Percentiles rank a stretch among this genome's conserved stretches.
Conservation (phyloP, 2,113 vertebrate genomes). For the Brienomyrus brachyistius region DNA sequence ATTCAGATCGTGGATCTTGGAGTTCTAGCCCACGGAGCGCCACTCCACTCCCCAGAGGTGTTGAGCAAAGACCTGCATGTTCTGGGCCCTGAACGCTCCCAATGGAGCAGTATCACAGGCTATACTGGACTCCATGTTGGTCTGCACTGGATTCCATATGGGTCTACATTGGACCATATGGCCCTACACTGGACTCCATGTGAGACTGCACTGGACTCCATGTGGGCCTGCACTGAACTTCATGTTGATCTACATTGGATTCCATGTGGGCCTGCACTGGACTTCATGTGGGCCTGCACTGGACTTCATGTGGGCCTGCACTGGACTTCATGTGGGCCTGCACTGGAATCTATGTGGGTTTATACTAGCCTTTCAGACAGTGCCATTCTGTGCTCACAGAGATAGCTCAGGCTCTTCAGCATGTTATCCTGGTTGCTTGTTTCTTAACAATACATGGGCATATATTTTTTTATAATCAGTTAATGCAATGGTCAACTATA, state of each 20-base stretch:
- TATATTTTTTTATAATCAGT: background rate
- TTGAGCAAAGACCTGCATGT: background rate
- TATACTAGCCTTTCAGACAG: background rate
- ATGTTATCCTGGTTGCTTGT: background rate
- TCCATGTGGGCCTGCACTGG: background rate
- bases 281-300: background rate
- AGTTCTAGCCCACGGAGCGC: background rate
- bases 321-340: background rate
- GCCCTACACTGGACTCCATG: background rate
- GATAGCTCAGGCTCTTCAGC: background rate
- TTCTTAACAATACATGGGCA: background rate
- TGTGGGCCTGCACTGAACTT: background rate
- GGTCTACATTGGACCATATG: background rate
- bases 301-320: background rate
- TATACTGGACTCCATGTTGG: background rate
- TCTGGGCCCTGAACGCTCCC: background rate
- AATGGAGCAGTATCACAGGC: no score
- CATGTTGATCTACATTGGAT: no score
- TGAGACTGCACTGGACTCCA: background rate
- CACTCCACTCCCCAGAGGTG: background rate
- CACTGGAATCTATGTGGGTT: background rate
- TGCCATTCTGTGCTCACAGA: background rate
- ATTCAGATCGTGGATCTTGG: background rate
- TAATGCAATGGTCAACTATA: background rate
- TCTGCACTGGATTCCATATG: background rate